These are phyloP conservation scores for Tiphia femorata DNA, from an alignment of 2,888 invertebrate genomes.

Conservation along the genomic window DNA sequence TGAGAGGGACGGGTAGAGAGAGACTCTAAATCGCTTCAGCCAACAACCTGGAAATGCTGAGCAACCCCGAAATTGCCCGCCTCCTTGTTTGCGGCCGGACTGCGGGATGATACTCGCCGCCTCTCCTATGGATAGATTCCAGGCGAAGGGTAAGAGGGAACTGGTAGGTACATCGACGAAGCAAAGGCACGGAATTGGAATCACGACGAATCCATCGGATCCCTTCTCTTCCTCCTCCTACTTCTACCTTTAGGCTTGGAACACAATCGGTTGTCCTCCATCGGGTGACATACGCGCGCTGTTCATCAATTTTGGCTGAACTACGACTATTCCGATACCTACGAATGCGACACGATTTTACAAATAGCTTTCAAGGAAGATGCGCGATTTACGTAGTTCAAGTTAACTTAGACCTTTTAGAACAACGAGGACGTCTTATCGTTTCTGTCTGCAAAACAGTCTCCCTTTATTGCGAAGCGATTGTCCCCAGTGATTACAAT, in stretches of 20 bases:
- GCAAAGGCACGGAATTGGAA: slow-evolving; percentile 37
- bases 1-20: slow-evolving; percentile 1
- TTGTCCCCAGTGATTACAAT: slow-evolving; percentile 61
- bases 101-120: slow-evolving; percentile 14
- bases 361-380: too few species aligned
- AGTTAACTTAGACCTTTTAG: too few species aligned
- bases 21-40: slow-evolving; percentile 13
- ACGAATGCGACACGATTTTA: too few species aligned
- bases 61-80: slow-evolving; percentile 56
- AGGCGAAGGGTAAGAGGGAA: too few species aligned
- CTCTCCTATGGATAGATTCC: slow-evolving; percentile 7
- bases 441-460: too few species aligned
- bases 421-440: too few species aligned
- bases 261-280: too few species aligned
- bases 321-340: too few species aligned
- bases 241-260: not conserved
- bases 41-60: slow-evolving; percentile 55
- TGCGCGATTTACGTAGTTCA: too few species aligned
- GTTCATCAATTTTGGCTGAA: too few species aligned
- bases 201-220: slow-evolving; percentile 31
- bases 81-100: slow-evolving; percentile 54
- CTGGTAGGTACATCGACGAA: slow-evolving; percentile 18
- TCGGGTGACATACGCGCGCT: too few species aligned
- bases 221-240: not conserved
- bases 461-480: slow-evolving; percentile 44